phyloP scores from a whole-genome alignment of 2,113 vertebrate genomes.

The Platycercus adscitus region DNA sequence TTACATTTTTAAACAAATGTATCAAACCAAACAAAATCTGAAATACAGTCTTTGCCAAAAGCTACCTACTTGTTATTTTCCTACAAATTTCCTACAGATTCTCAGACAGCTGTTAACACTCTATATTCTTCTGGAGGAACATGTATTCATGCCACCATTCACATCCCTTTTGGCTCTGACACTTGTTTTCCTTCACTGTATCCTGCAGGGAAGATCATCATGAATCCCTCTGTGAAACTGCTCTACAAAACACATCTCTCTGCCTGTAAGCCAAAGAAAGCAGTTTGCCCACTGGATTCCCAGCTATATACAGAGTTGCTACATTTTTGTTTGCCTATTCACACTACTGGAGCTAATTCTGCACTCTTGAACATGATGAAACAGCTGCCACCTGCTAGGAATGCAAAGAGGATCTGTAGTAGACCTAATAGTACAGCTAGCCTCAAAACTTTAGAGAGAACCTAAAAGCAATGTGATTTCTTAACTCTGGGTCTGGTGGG shows the following conservation, averaged over 20 bases:
- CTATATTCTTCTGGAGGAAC: neutral
- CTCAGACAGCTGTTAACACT: slow-evolving; percentile 8
- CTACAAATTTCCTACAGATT: neutral
- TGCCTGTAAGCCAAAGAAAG: slow-evolving; percentile 27
- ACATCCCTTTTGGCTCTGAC: neutral
- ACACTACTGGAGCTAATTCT: slow-evolving; percentile 13
- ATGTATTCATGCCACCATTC: neutral
- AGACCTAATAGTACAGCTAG: neutral
- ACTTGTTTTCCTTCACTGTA: neutral
- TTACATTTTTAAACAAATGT: neutral
- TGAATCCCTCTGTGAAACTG: neutral
- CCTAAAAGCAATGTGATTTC: neutral
- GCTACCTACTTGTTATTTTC: neutral
- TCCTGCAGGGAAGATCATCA: slow-evolving; percentile 4
- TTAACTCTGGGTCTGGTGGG: neutral
- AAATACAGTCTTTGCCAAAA: neutral
- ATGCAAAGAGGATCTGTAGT: neutral
- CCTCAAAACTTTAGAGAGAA: neutral
- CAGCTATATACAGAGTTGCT: neutral
- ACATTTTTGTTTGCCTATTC: neutral
- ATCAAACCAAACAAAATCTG: neutral
- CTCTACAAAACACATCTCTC: neutral
- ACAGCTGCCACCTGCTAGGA: slow-evolving; percentile 18
- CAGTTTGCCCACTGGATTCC: slow-evolving; percentile 12
- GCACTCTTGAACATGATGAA: neutral